Conservation (phyloP, 2,113 vertebrate genomes). For the Cynoglossus semilaevis region DNA sequence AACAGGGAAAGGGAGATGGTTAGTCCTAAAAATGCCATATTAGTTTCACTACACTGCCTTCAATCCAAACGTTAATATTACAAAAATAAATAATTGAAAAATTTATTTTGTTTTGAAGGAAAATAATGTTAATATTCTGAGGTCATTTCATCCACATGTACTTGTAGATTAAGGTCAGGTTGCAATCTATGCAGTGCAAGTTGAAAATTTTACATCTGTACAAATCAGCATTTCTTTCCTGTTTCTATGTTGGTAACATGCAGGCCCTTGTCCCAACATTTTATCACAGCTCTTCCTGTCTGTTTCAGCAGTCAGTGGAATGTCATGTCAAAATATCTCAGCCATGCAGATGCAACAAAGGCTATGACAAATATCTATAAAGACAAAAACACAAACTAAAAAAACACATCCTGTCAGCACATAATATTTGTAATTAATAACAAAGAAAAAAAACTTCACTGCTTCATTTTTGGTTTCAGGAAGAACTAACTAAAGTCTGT, state of each 20-base stretch:
- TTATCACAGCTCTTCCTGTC: slow-evolving; percentile 1
- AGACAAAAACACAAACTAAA: slow-evolving; percentile 20
- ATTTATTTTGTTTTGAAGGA: slow-evolving; percentile 32
- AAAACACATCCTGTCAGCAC: slow-evolving; percentile 22
- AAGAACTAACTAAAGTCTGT: slow-evolving; percentile 1
- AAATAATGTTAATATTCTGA: slow-evolving; percentile 26
- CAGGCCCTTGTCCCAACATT: slow-evolving; percentile 9
- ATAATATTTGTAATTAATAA: slow-evolving; percentile 16
- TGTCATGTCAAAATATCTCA: slow-evolving; percentile 36
- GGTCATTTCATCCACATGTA: slow-evolving; percentile 14
- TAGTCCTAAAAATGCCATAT: slow-evolving; percentile 46
- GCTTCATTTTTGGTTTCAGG: slow-evolving; percentile 19
- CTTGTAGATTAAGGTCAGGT: slow-evolving; percentile 16
- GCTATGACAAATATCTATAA: slow-evolving; percentile 8
- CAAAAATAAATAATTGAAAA: slow-evolving; percentile 68
- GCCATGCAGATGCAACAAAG: slow-evolving; percentile 16
- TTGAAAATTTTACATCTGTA: slow-evolving; percentile 58
- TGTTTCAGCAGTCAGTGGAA: slow-evolving; percentile 50
- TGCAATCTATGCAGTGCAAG: slow-evolving; percentile 60
- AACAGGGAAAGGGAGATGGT: slow-evolving; percentile 23
- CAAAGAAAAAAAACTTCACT: too few relatives aligned
- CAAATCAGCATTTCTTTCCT: slow-evolving; percentile 32
- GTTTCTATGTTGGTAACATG: slow-evolving; percentile 19
- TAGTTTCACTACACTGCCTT: slow-evolving; percentile 34
- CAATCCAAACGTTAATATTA: slow-evolving; percentile 53